Percentiles rank a stretch among this genome's conserved stretches.
These are phyloP conservation scores for Drosophila punjabiensis DNA, from an alignment of 1,140 invertebrate genomes.

Conservation along the genomic window DNA sequence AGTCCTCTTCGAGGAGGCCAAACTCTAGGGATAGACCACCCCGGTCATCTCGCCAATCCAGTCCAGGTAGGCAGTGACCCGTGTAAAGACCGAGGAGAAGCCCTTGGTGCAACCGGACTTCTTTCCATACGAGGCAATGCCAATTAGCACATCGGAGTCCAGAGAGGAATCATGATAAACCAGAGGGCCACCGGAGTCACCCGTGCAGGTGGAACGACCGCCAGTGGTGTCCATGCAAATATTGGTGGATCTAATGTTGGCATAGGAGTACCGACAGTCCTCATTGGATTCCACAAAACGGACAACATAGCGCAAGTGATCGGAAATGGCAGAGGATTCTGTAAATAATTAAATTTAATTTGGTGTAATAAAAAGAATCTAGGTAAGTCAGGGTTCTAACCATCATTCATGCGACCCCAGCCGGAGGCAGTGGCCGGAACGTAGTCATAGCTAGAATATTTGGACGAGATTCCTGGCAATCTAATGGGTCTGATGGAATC, in stretches of 20 bases:
- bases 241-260: slow-evolving; percentile 44
- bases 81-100: slow-evolving; percentile 82
- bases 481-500: slow-evolving; percentile 74
- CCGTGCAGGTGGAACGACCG: slow-evolving; percentile 66
- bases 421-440: slow-evolving; percentile 78
- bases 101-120: slow-evolving; percentile 85
- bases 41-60: slow-evolving; percentile 71
- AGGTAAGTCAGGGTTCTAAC: background rate
- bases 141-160: slow-evolving; percentile 70
- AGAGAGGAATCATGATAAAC: slow-evolving; percentile 39
- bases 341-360: background rate
- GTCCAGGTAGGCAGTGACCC: slow-evolving; percentile 74
- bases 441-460: slow-evolving; percentile 73
- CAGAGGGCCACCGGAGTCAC: slow-evolving; percentile 74
- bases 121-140: slow-evolving; percentile 86
- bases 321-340: slow-evolving; percentile 37
- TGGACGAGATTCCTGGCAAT: slow-evolving; percentile 68
- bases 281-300: slow-evolving; percentile 64
- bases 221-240: slow-evolving; percentile 74
- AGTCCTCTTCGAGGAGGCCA: background rate
- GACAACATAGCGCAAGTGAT: slow-evolving; percentile 43
- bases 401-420: slow-evolving; percentile 85
- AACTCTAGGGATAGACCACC: slow-evolving; percentile 48
- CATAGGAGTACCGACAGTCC: slow-evolving; percentile 46
- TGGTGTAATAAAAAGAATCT: background rate